Evolutionary conservation across 1,140 invertebrate species (phyloP).

Genomic region (Caenorhabditis briggsae): DNA sequence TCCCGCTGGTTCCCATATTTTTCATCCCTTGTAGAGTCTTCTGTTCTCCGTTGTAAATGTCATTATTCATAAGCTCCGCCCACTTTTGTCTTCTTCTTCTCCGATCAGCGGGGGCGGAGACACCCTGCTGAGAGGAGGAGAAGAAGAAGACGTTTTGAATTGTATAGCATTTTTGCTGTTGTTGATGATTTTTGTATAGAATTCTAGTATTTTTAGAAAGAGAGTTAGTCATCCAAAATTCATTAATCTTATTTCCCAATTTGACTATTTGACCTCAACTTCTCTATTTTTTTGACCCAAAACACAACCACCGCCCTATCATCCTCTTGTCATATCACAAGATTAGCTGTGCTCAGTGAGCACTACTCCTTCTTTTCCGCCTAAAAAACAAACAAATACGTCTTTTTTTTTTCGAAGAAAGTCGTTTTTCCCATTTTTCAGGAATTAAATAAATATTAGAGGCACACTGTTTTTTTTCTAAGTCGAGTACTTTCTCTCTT

Average conservation of each 20-base stretch:
- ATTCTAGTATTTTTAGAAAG: too few species aligned
- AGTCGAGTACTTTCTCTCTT: too few species aligned
- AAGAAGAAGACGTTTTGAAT: not conserved
- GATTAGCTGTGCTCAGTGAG: constrained; percentile 26
- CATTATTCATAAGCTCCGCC: not conserved
- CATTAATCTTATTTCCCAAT: not conserved
- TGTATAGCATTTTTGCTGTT: not conserved
- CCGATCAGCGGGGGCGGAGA: not conserved
- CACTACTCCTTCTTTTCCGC: not conserved
- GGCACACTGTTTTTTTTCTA: too few species aligned
- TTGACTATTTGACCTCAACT: not conserved
- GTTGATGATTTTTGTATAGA: too few species aligned
- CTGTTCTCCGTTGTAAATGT: not conserved
- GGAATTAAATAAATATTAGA: not conserved
- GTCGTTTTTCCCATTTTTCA: too few species aligned
- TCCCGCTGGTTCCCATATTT: not conserved
- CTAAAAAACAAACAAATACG: constrained; percentile 12
- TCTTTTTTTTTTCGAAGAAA: too few species aligned
- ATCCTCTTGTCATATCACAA: not conserved
- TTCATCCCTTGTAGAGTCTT: not conserved
- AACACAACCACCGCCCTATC: not conserved
- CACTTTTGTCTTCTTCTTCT: not conserved
- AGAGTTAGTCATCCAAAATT: too few species aligned
- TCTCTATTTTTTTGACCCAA: not conserved
- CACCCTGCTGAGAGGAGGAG: not conserved